Evolutionary conservation across 2,113 vertebrate species (phyloP).

Genomic region (Garra rufa): DNA sequence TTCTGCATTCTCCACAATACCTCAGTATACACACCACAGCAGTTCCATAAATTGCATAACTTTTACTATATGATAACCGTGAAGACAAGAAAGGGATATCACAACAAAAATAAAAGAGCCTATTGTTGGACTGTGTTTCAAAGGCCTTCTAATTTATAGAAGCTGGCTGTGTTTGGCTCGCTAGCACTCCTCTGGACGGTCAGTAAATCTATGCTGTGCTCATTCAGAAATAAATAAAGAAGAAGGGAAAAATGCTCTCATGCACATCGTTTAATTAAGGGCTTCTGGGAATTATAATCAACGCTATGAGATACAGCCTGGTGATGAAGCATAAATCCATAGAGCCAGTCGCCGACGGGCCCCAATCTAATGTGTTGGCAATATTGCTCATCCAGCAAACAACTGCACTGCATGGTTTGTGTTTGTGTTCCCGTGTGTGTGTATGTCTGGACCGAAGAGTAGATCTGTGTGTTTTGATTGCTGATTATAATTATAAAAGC

Average conservation of each 20-base stretch:
- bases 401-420: slow-evolving; percentile 34
- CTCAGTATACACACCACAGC: not conserved
- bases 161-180: slow-evolving; percentile 48
- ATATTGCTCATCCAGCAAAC: slow-evolving; percentile 65
- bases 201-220: slow-evolving; percentile 65
- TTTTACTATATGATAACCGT: not conserved
- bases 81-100: slow-evolving; percentile 10
- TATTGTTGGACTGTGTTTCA: slow-evolving; percentile 39
- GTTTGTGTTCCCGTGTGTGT: slow-evolving; percentile 2
- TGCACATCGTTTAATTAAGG: slow-evolving; percentile 72
- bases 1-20: not conserved
- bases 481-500: not conserved
- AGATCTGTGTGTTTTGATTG: not conserved
- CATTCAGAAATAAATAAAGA: slow-evolving; percentile 68
- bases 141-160: slow-evolving; percentile 58
- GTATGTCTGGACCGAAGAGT: slow-evolving; percentile 1
- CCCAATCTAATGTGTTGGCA: slow-evolving; percentile 63
- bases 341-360: slow-evolving; percentile 60
- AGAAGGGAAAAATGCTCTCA: slow-evolving; percentile 52
- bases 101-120: slow-evolving; percentile 57
- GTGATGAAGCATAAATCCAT: slow-evolving; percentile 75
- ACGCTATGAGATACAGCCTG: slow-evolving; percentile 68
- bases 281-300: slow-evolving; percentile 76
- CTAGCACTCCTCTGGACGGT: slow-evolving; percentile 55
- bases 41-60: not conserved